These are phyloP conservation scores for Melanogrammus aeglefinus DNA, from an alignment of 2,797 vertebrate species.

Conservation along the genomic window DNA sequence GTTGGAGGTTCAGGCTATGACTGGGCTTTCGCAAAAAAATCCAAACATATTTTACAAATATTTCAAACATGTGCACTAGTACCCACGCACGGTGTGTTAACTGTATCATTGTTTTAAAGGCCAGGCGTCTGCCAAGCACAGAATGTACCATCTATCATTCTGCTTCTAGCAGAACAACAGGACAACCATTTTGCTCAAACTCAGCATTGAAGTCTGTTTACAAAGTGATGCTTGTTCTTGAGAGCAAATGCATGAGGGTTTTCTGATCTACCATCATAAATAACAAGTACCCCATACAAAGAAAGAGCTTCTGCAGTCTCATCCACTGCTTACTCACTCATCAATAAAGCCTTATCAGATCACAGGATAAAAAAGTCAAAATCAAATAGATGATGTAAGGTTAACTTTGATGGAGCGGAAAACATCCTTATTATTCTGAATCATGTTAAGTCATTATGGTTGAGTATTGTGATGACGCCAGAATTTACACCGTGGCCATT, in stretches of 20 bases:
- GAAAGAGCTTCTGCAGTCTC: too few relatives aligned
- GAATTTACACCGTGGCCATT: neutral
- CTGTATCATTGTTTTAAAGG: neutral
- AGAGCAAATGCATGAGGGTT: neutral
- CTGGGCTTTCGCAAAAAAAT: conserved; percentile 24
- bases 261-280: neutral
- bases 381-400: too few relatives aligned
- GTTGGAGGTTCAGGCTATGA: conserved; percentile 50
- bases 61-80: neutral
- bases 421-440: too few relatives aligned
- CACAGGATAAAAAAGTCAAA: too few relatives aligned
- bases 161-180: neutral
- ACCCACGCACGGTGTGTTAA: neutral
- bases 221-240: neutral
- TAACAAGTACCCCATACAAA: too few relatives aligned
- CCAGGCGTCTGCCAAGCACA: neutral
- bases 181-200: neutral
- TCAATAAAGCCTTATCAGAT: too few relatives aligned
- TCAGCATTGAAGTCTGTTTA: neutral
- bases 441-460: too few relatives aligned
- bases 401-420: too few relatives aligned
- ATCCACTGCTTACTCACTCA: too few relatives aligned
- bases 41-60: too few relatives aligned
- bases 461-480: neutral
- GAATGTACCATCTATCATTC: neutral